Base-by-base conservation (phyloP, 2,797 vertebrate species). In the Delichon dasypus region DNA sequence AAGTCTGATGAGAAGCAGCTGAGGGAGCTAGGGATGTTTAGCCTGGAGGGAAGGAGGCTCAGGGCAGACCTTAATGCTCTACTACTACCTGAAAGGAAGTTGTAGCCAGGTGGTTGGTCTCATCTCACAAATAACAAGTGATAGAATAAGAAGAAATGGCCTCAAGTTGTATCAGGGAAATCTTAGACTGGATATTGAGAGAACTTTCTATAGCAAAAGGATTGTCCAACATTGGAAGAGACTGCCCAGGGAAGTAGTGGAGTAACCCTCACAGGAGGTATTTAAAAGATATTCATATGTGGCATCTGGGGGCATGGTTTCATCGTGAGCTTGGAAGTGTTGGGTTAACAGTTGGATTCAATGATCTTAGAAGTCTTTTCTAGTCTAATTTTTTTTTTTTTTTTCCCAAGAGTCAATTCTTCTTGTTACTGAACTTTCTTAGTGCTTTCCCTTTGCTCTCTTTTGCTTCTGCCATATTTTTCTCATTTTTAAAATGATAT, bases 81-180 rank as follows among this genome's bases (percentile, higher is more conserved):
- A 34, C 9, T 45, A 2, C 23, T 34, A 7, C 17, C 14, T 27
- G 40, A 54, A 81, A 67, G 20, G 25, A 65, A 7, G 14, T 5
- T 18, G 29, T 10, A 34, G 21, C 25, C 25, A 13, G 29, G 2
- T 30, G 27, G 9, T 34, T 0, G 0, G 4, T 42, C 15, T 53
- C 18, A 34, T 65, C 58, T 58, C 7, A 34, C 18, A 47, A 58
- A 30, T 51, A 51, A 30, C 14, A 58, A 57, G 11, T 16, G 4
- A 40, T 18, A 71, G 20, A n/a, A 32, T 29, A 71, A 77, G 45
- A 72, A 3, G 15, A 72, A 77, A 47, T 19, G 13, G 15, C 13
- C 13, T 53, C 29, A 65, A 14, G 9, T 15, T 42, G 30, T 47
- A 15, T 30, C n/a, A 58, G 7, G 25, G 20, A 34, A 45, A 13